Conservation (phyloP, 2,113 vertebrate genomes). For the Lycocorax pyrrhopterus region DNA sequence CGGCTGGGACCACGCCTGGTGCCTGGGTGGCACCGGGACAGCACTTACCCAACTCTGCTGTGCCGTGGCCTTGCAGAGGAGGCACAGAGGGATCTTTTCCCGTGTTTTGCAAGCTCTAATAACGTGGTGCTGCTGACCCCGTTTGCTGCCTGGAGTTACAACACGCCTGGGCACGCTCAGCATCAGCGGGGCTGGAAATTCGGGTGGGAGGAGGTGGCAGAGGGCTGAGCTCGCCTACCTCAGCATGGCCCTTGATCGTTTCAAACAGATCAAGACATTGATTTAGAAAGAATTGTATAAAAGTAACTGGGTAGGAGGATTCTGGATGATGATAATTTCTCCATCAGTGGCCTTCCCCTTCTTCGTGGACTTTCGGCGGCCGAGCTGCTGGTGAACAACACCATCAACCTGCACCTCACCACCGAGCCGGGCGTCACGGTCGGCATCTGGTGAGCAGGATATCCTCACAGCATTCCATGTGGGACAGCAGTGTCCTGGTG, state of each 20-base stretch:
- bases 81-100: neutral
- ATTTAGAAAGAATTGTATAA: neutral
- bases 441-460: constrained; percentile 79
- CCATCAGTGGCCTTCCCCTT: constrained; percentile 74
- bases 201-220: neutral
- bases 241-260: fast-evolving
- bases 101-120: neutral
- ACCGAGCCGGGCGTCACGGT: constrained; percentile 73
- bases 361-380: constrained; percentile 75
- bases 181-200: neutral
- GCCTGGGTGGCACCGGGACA: neutral
- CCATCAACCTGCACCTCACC: constrained; percentile 76
- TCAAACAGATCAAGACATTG: fast-evolving
- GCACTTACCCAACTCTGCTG: fast-evolving
- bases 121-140: neutral
- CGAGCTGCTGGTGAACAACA: constrained; percentile 80
- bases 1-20: fast-evolving
- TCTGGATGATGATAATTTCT: fast-evolving
- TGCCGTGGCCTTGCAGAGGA: neutral
- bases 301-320: fast-evolving
- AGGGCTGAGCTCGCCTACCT: neutral
- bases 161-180: neutral
- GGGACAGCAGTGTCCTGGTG: neutral
- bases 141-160: neutral
- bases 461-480: fast-evolving